Evolutionary conservation across 2,797 vertebrate species (phyloP).

Genomic region (Chaetodon trifasciatus): DNA sequence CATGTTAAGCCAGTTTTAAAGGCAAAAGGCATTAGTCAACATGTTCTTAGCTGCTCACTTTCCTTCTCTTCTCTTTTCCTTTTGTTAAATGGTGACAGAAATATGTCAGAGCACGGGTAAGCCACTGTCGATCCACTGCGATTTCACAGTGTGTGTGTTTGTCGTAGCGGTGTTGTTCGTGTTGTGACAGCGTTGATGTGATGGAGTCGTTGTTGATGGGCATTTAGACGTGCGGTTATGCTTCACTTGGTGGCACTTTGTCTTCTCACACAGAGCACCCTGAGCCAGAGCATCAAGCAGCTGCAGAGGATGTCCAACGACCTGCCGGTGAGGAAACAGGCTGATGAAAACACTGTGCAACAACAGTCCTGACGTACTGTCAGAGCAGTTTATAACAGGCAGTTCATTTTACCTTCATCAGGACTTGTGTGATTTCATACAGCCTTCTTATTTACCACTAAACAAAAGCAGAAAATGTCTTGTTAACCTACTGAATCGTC

Average conservation of each 20-base stretch:
- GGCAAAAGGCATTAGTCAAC: background rate
- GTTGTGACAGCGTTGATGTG: slow-evolving; percentile 35
- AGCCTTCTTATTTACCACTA: background rate
- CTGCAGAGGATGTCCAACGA: slow-evolving; percentile 87
- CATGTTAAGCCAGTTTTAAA: background rate
- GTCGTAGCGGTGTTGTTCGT: slow-evolving; percentile 28
- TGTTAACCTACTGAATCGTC: background rate
- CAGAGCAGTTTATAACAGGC: too few relatives aligned
- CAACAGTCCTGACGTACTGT: background rate
- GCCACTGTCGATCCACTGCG: slow-evolving; percentile 60
- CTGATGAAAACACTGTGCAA: background rate
- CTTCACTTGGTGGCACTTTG: background rate
- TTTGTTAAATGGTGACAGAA: slow-evolving; percentile 87
- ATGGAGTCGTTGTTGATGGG: slow-evolving; percentile 5
- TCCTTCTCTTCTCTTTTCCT: slow-evolving; percentile 69
- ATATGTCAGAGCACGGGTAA: slow-evolving; percentile 92
- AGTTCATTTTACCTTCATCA: too few relatives aligned
- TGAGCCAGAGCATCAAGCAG: slow-evolving; percentile 87
- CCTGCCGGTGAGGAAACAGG: slow-evolving; percentile 85
- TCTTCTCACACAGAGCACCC: slow-evolving; percentile 82
- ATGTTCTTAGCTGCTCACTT: background rate
- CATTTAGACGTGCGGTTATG: background rate
- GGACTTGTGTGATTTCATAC: background rate
- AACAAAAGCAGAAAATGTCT: background rate
- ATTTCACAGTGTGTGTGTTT: slow-evolving; percentile 38